A percentile compares a stretch with the other conserved stretches of the same genome.
Evolutionary conservation across 2,888 invertebrate genomes (phyloP).

Genomic region (Argynnis bischoffii): DNA sequence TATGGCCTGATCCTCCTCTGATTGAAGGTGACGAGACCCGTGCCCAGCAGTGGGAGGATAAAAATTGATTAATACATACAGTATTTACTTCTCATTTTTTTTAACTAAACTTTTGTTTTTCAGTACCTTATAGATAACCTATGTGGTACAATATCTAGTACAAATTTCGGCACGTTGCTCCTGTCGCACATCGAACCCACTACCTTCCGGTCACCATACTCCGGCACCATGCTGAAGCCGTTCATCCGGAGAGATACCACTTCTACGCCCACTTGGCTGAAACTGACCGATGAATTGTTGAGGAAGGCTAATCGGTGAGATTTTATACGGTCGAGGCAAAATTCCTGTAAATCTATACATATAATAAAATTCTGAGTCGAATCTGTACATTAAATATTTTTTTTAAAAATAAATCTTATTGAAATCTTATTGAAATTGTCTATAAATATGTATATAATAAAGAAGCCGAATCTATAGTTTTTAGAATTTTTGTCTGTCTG

Average conservation of each 20-base stretch:
- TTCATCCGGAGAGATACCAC: slow-evolving; percentile 89
- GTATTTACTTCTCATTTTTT: background rate
- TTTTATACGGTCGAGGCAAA: background rate
- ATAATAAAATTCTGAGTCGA: no score
- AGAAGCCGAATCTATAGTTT: no score
- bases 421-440: no score
- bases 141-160: slow-evolving; percentile 64
- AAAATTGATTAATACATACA: no score
- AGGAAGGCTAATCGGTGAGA: slow-evolving; percentile 75
- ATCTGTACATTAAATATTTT: no score
- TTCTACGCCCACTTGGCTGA: slow-evolving; percentile 87
- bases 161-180: slow-evolving; percentile 72
- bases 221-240: slow-evolving; percentile 89
- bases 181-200: slow-evolving; percentile 78
- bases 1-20: no score
- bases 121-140: slow-evolving; percentile 71
- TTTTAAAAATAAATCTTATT: no score
- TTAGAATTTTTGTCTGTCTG: no score
- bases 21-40: no score
- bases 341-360: no score
- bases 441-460: no score
- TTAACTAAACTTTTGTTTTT: background rate
- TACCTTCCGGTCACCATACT: slow-evolving; percentile 86
- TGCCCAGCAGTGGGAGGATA: no score
- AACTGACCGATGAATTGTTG: slow-evolving; percentile 85